Percentiles rank a stretch among this genome's conserved stretches.
These are phyloP conservation scores for Plecotus auritus DNA, from an alignment of 2,113 vertebrate genomes.

Conservation along the genomic window DNA sequence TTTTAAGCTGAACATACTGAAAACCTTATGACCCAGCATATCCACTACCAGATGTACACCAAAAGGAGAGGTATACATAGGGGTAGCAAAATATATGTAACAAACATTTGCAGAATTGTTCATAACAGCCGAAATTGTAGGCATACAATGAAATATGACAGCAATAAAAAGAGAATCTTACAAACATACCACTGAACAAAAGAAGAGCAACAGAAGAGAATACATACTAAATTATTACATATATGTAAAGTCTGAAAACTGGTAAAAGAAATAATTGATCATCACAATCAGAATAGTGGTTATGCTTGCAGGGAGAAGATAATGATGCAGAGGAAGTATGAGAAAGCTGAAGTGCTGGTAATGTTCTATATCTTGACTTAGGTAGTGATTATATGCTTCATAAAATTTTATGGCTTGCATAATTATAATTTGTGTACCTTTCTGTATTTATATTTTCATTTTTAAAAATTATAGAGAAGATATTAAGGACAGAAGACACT, in stretches of 20 bases:
- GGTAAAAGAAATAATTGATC: not conserved
- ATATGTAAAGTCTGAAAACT: not conserved
- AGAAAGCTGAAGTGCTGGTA: not conserved
- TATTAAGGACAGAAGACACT: not conserved
- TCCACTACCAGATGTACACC: not conserved
- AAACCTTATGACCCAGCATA: not conserved
- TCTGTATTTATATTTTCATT: constrained; percentile 23
- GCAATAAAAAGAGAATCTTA: not conserved
- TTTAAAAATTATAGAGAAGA: not conserved
- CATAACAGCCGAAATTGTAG: not conserved
- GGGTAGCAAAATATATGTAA: not conserved
- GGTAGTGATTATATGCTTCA: not conserved
- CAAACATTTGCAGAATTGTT: not conserved
- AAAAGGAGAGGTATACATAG: not conserved
- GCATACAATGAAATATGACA: not conserved
- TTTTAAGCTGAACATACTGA: not conserved
- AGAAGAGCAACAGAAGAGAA: not conserved
- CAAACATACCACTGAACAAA: not conserved
- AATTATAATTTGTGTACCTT: not conserved
- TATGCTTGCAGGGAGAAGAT: not conserved
- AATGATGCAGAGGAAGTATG: not conserved
- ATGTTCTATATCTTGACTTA: not conserved
- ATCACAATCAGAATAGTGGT: not conserved
- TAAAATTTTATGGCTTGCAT: not conserved
- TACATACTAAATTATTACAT: not conserved